These are phyloP conservation scores for Rapana venosa DNA, from an alignment of 2,888 invertebrate species.

Conservation along the genomic window DNA sequence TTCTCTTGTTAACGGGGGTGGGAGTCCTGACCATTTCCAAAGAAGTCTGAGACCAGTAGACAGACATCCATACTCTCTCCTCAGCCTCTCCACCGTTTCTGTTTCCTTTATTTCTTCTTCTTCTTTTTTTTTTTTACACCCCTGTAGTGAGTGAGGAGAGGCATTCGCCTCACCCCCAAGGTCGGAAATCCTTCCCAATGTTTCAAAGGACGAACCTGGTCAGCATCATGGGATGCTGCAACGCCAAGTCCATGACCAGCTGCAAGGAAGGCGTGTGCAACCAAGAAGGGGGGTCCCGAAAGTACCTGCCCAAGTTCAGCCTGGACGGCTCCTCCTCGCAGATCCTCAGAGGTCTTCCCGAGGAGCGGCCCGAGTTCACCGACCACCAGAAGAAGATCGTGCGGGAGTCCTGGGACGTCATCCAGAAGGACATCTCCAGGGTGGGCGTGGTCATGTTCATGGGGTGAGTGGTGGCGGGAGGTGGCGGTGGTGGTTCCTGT, in stretches of 20 bases:
- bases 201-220: neutral
- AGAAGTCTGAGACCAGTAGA: too few relatives aligned
- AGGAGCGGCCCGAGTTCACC: slow-evolving; percentile 58
- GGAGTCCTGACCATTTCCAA: too few relatives aligned
- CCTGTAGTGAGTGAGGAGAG: too few relatives aligned
- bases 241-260: neutral
- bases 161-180: neutral
- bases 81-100: too few relatives aligned
- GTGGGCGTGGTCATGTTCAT: slow-evolving; percentile 70
- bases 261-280: neutral
- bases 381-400: slow-evolving; percentile 61
- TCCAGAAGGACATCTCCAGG: slow-evolving; percentile 64
- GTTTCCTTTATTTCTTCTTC: too few relatives aligned
- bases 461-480: slow-evolving; percentile 59
- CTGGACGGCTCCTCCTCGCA: slow-evolving; percentile 43
- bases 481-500: neutral
- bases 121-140: too few relatives aligned
- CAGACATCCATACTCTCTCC: too few relatives aligned
- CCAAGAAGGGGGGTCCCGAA: slow-evolving; percentile 34
- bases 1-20: too few relatives aligned
- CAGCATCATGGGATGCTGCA: slow-evolving; percentile 30
- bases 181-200: neutral
- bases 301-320: slow-evolving; percentile 47
- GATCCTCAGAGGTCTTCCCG: slow-evolving; percentile 47
- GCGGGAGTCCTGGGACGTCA: slow-evolving; percentile 61